phyloP scores from a whole-genome alignment of 2,797 vertebrate species.

The Dallia pectoralis region DNA sequence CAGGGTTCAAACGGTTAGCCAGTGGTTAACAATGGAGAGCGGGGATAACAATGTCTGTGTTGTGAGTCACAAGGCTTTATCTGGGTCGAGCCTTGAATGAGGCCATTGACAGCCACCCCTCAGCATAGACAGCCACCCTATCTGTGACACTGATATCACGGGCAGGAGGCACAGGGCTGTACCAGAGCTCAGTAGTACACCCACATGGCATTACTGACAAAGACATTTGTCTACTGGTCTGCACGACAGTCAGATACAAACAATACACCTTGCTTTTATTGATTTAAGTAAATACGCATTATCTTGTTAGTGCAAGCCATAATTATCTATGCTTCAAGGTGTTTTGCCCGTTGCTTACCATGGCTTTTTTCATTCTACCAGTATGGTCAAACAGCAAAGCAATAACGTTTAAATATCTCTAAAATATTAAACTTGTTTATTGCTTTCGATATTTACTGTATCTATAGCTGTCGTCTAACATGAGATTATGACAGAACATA shows the following conservation, averaged over 20 bases:
- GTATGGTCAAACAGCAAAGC: not conserved
- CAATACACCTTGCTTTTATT: not conserved
- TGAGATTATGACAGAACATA: not conserved
- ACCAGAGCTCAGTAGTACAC: not conserved
- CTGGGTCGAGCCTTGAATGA: conserved; percentile 59
- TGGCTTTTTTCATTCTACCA: conserved; percentile 4
- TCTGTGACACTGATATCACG: conserved; percentile 6
- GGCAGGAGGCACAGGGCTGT: conserved; percentile 8
- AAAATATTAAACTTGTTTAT: not conserved
- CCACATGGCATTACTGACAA: not conserved
- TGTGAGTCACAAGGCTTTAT: conserved; percentile 62
- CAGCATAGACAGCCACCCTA: conserved; percentile 14
- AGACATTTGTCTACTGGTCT: not conserved
- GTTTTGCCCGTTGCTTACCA: conserved; percentile 9
- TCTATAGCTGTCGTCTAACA: not conserved
- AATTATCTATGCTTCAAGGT: not conserved
- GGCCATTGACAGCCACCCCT: conserved; percentile 54
- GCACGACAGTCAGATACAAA: not conserved
- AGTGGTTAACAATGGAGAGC: conserved; percentile 44
- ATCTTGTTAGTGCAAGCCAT: conserved; percentile 5
- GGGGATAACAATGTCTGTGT: conserved; percentile 61
- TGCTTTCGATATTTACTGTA: not conserved
- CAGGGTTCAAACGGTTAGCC: not conserved
- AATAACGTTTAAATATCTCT: not conserved
- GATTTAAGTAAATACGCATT: not conserved